Evolutionary conservation across 2,113 vertebrate genomes (phyloP).

Genomic region (Tiliqua scincoides): DNA sequence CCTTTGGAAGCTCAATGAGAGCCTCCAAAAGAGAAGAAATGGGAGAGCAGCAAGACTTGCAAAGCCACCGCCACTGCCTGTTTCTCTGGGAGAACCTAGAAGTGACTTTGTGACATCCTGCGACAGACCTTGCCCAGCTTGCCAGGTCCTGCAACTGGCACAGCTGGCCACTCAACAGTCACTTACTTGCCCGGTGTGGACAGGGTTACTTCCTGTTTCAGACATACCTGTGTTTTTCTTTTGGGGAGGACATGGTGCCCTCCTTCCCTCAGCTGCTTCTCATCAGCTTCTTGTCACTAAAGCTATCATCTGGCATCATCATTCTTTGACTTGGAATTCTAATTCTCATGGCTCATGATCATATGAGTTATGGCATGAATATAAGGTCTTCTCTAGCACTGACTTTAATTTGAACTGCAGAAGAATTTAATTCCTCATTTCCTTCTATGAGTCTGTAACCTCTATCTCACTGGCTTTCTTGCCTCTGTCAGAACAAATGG

Average conservation of each 20-base stretch:
- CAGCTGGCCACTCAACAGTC: background rate
- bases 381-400: background rate
- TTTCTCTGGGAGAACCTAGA: too few relatives aligned
- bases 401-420: background rate
- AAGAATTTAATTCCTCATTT: background rate
- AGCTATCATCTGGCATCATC: background rate
- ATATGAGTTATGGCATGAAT: too few relatives aligned
- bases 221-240: background rate
- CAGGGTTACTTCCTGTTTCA: background rate
- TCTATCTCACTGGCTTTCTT: background rate
- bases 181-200: background rate
- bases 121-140: background rate
- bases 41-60: too few relatives aligned
- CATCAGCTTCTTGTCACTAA: background rate
- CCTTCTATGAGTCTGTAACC: background rate
- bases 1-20: too few relatives aligned
- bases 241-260: background rate
- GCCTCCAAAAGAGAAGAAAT: too few relatives aligned
- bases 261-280: background rate
- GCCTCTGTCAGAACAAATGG: background rate
- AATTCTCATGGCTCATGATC: too few relatives aligned
- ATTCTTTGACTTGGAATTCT: background rate
- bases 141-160: background rate
- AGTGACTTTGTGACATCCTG: too few relatives aligned
- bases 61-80: too few relatives aligned